A percentile compares a stretch with the other conserved stretches of the same genome.
Evolutionary conservation across 2,797 vertebrate species (phyloP).

Genomic region (Limosa lapponica): DNA sequence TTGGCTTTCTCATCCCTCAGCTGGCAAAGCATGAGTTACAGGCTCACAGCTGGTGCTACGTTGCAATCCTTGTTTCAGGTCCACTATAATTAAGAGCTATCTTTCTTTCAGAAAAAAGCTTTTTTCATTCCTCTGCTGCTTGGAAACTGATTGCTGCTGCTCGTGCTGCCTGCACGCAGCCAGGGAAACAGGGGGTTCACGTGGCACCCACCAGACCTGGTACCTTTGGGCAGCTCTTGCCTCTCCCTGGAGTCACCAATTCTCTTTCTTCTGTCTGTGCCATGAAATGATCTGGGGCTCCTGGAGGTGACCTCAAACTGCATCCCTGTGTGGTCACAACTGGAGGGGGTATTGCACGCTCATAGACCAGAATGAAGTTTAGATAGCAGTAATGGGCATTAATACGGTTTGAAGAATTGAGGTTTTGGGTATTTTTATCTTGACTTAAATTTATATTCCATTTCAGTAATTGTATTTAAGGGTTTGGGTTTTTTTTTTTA

Average conservation of each 20-base stretch:
- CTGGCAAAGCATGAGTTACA: not conserved
- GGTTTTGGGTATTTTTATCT: not conserved
- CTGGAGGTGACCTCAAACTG: not conserved
- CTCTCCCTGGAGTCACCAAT: not conserved
- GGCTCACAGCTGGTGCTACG: conserved; percentile 32
- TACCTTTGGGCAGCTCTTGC: not conserved
- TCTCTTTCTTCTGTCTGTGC: not conserved
- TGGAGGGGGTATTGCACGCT: not conserved
- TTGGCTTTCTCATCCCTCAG: conserved; percentile 41
- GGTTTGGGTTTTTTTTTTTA: not conserved
- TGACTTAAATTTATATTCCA: not conserved
- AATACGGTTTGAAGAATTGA: not conserved
- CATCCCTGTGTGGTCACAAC: not conserved
- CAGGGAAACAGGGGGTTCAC: not conserved
- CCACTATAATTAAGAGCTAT: conserved; percentile 32
- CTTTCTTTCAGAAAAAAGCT: not conserved
- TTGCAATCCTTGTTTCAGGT: conserved; percentile 39
- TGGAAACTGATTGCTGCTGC: not conserved
- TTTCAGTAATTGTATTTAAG: not conserved
- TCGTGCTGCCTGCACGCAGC: accelerated
- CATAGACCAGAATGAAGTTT: not conserved
- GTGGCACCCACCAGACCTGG: accelerated
- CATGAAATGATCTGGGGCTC: not conserved
- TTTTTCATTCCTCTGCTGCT: not conserved
- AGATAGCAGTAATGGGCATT: not conserved